Percentiles rank a stretch among this genome's conserved stretches.
Conservation (phyloP, 2,113 vertebrate genomes). For the Naja naja region DNA sequence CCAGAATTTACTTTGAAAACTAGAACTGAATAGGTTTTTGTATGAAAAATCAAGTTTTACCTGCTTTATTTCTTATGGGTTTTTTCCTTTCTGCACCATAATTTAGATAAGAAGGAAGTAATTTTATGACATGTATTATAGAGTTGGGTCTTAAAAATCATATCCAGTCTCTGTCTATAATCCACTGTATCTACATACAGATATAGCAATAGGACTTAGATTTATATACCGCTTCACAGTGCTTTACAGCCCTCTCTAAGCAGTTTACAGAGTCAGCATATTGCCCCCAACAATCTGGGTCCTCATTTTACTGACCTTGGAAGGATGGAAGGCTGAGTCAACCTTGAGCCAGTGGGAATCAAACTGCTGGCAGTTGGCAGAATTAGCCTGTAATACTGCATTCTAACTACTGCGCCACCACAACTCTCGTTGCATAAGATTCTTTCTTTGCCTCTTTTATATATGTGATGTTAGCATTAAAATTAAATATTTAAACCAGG, state of each 20-base stretch:
- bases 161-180: neutral
- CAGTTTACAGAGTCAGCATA: no score
- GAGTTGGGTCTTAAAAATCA: neutral
- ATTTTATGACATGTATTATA: neutral
- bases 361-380: no score
- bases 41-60: neutral
- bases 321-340: no score
- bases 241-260: no score
- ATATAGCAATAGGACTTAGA: neutral
- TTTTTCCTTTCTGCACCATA: neutral
- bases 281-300: no score
- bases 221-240: no score
- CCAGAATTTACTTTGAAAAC: neutral
- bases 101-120: neutral
- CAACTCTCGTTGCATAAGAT: neutral
- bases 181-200: neutral
- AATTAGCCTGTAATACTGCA: no score
- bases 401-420: neutral
- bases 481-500: neutral
- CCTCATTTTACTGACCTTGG: no score
- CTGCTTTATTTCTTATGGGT: neutral
- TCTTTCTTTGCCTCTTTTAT: neutral
- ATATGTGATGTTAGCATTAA: neutral
- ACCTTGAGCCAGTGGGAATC: no score
- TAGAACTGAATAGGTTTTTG: neutral